Evolutionary conservation across 2,113 vertebrate genomes (phyloP).

Genomic region (Centropristis striata): DNA sequence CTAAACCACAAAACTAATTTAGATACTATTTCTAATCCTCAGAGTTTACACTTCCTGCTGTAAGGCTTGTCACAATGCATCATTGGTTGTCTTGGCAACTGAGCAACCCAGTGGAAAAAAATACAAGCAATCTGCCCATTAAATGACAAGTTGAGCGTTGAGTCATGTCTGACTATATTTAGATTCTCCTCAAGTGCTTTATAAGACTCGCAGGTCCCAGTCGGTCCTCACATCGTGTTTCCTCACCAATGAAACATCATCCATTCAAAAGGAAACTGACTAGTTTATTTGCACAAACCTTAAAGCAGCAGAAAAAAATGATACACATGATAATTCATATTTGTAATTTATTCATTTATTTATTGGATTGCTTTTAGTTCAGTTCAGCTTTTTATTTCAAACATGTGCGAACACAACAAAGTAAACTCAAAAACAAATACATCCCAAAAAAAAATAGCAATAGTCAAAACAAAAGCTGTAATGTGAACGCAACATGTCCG

Average conservation of each 20-base stretch:
- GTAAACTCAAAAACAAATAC: too few species aligned
- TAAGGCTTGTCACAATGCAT: slow-evolving; percentile 32
- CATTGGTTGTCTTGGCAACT: slow-evolving; percentile 56
- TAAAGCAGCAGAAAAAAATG: not conserved
- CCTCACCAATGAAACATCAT: slow-evolving; percentile 6
- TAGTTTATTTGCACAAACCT: too few species aligned
- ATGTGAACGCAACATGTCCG: too few species aligned
- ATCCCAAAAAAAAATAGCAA: too few species aligned
- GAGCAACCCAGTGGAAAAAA: slow-evolving; percentile 59
- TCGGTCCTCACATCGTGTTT: slow-evolving; percentile 37
- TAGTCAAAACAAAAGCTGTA: too few species aligned
- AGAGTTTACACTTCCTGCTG: slow-evolving; percentile 2
- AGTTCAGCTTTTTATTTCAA: too few species aligned
- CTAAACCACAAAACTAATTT: not conserved
- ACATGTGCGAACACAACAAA: too few species aligned
- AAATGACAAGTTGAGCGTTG: slow-evolving; percentile 61
- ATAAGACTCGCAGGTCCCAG: slow-evolving; percentile 64
- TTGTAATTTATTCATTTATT: too few species aligned
- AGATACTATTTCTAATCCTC: not conserved
- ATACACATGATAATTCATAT: too few species aligned
- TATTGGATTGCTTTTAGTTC: too few species aligned
- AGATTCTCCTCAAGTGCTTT: slow-evolving; percentile 69
- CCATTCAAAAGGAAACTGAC: not conserved
- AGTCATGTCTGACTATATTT: slow-evolving; percentile 84
- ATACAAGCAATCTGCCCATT: slow-evolving; percentile 33